Conservation (phyloP, 1,140 invertebrate genomes). For the Zaprionus inermis region DNA sequence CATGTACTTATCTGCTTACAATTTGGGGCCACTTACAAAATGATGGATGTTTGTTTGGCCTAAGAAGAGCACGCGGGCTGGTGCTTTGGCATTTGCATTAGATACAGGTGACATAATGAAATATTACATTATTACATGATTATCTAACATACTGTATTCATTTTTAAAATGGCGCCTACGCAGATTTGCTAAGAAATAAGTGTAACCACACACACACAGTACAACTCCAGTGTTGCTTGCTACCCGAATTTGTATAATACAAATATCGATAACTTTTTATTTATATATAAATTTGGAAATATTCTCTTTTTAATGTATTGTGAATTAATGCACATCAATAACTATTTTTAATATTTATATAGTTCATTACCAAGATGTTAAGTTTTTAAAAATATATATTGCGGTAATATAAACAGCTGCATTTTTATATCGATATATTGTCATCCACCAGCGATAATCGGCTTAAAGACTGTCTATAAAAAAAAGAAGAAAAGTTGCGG, state of each 20-base stretch:
- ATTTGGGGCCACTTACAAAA: slow-evolving; percentile 25
- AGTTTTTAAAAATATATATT: not conserved
- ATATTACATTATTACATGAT: slow-evolving; percentile 20
- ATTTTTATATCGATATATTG: slow-evolving; percentile 20
- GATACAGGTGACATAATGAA: slow-evolving; percentile 21
- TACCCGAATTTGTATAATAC: not conserved
- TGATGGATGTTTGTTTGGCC: slow-evolving; percentile 22
- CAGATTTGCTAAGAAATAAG: slow-evolving; percentile 7
- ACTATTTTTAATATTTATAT: not conserved
- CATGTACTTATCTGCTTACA: slow-evolving; percentile 51
- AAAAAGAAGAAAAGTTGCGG: slow-evolving; percentile 15
- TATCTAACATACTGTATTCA: not conserved
- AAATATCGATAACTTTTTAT: not conserved
- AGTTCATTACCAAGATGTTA: not conserved
- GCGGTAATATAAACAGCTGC: not conserved
- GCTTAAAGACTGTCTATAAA: slow-evolving; percentile 12
- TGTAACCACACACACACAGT: not conserved
- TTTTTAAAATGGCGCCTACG: slow-evolving; percentile 8
- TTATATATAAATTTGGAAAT: not conserved
- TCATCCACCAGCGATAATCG: not conserved
- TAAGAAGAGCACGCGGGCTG: not conserved
- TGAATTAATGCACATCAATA: not conserved
- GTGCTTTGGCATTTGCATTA: slow-evolving; percentile 1
- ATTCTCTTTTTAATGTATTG: not conserved
- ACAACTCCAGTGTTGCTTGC: not conserved